phyloP scores from a whole-genome alignment of 2,888 invertebrate species.

The Callinectes sapidus region DNA sequence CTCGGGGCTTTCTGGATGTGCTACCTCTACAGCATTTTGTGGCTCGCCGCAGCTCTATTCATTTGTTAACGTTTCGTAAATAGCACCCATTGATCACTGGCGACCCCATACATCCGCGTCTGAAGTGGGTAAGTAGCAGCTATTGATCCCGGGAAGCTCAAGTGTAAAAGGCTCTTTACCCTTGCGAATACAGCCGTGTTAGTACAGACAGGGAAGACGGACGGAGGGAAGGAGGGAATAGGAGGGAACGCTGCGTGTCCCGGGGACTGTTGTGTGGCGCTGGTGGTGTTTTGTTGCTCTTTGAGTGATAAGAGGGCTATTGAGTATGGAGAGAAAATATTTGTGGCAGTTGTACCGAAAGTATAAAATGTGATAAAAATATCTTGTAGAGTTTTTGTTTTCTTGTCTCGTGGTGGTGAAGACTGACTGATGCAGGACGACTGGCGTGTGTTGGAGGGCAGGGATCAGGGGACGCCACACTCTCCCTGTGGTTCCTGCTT shows the following conservation, averaged over 20 bases:
- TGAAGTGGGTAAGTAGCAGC: slow-evolving; percentile 28
- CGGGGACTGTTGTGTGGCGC: neutral
- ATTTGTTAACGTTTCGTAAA: slow-evolving; percentile 42
- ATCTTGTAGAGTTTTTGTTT: neutral
- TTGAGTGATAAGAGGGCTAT: neutral
- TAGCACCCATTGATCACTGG: neutral
- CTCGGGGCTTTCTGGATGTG: slow-evolving; percentile 38
- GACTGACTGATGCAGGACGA: neutral
- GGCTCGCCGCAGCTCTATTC: slow-evolving; percentile 37
- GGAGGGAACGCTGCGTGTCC: neutral
- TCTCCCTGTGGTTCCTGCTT: neutral
- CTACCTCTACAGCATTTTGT: slow-evolving; percentile 8
- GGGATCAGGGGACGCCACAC: neutral
- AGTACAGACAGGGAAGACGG: neutral
- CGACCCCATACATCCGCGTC: neutral
- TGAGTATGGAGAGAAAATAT: neutral
- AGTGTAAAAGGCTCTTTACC: slow-evolving; percentile 27
- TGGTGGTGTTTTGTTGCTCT: neutral
- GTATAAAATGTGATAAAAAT: neutral
- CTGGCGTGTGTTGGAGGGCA: neutral
- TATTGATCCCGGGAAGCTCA: slow-evolving; percentile 9
- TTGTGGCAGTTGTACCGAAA: neutral
- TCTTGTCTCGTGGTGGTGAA: neutral
- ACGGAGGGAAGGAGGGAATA: neutral
- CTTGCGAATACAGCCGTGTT: slow-evolving; percentile 9